Conservation (phyloP, 1,140 invertebrate genomes). For the Glossosoma conforme region DNA sequence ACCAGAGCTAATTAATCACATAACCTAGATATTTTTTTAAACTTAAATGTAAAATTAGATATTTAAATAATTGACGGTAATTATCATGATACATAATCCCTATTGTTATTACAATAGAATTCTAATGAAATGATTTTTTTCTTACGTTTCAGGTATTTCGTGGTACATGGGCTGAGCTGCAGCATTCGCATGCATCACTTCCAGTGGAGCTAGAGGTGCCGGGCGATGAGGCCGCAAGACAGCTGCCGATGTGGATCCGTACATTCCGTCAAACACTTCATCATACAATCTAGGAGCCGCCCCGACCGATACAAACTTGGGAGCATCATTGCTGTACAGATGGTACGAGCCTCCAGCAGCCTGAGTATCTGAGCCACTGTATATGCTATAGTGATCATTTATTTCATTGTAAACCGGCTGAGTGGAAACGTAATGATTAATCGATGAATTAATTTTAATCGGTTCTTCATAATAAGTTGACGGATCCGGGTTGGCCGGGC, state of each 20-base stretch:
- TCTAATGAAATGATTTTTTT: constrained; percentile 4
- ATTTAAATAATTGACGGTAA: too few species aligned
- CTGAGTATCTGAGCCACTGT: constrained; percentile 11
- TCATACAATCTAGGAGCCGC: constrained; percentile 21
- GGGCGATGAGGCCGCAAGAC: constrained; percentile 24
- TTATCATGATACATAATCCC: background rate
- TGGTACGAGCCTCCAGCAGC: constrained; percentile 18
- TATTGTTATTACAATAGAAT: background rate
- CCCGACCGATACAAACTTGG: constrained; percentile 8
- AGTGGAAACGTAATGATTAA: constrained; percentile 20
- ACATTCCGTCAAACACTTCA: constrained; percentile 26
- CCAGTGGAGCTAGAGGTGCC: constrained; percentile 26
- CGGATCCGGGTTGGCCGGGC: constrained; percentile 11
- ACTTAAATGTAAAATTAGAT: too few species aligned
- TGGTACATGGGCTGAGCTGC: constrained; percentile 19
- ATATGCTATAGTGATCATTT: constrained; percentile 26
- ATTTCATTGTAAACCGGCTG: constrained; percentile 30
- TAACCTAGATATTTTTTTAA: too few species aligned
- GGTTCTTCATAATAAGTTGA: constrained; percentile 21
- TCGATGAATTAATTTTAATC: constrained; percentile 8
- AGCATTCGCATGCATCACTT: constrained; percentile 17
- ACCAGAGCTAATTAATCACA: too few species aligned
- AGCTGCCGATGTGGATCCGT: constrained; percentile 9
- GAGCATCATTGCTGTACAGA: constrained; percentile 27
- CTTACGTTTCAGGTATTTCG: constrained; percentile 29